Percentiles rank a stretch among this genome's conserved stretches.
phyloP scores from a whole-genome alignment of 2,797 vertebrate species.

The Apogon hyalosoma region DNA sequence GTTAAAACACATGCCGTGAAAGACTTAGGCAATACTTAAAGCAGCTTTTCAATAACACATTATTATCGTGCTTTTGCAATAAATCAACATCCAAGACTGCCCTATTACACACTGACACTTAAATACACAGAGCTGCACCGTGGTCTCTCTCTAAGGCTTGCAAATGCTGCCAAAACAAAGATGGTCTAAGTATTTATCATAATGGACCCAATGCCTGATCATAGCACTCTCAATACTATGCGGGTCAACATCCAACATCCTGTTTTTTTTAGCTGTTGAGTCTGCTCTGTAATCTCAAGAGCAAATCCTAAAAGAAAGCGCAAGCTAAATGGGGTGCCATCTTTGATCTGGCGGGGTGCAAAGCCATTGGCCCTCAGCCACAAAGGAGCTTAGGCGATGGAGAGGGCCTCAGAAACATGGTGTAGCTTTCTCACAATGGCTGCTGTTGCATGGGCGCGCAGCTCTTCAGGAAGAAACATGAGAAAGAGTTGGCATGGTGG shows the following conservation, averaged over 20 bases:
- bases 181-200: constrained; percentile 69
- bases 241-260: constrained; percentile 78
- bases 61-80: constrained; percentile 9
- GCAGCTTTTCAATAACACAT: constrained; percentile 5
- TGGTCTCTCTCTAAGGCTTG: constrained; percentile 54
- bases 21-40: background rate
- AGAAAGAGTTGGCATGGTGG: constrained; percentile 60
- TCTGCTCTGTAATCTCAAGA: constrained; percentile 73
- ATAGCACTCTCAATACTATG: constrained; percentile 70
- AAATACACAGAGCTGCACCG: constrained; percentile 55
- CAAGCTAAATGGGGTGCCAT: constrained; percentile 81
- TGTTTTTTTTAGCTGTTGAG: constrained; percentile 62
- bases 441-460: constrained; percentile 65
- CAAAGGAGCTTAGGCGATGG: constrained; percentile 81
- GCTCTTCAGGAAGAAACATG: constrained; percentile 71
- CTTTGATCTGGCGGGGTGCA: constrained; percentile 83
- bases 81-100: constrained; percentile 25
- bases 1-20: background rate
- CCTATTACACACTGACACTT: constrained; percentile 29
- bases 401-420: constrained; percentile 81
- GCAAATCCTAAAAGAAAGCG: constrained; percentile 81
- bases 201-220: constrained; percentile 61
- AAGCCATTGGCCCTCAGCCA: constrained; percentile 82
- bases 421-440: constrained; percentile 80
- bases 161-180: constrained; percentile 70